Percentiles rank a stretch among this genome's conserved stretches.
Evolutionary conservation across 2,888 invertebrate species (phyloP).

Genomic region (Eupithecia insigniata): DNA sequence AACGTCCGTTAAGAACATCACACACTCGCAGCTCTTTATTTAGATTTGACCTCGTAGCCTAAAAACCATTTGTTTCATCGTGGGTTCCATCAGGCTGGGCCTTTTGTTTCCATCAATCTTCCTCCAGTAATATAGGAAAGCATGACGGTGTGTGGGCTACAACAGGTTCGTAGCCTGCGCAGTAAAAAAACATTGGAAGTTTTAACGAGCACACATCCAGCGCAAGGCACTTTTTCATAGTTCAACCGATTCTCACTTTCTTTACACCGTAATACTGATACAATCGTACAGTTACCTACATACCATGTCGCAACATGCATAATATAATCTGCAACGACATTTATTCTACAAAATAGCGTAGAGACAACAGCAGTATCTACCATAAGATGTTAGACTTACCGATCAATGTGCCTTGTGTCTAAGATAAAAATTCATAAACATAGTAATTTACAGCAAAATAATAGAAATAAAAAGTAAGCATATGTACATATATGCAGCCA

Average conservation of each 20-base stretch:
- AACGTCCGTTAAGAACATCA: background rate
- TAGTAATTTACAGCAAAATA: background rate
- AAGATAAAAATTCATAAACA: background rate
- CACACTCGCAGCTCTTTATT: constrained; percentile 17
- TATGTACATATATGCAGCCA: too few species aligned
- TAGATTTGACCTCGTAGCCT: constrained; percentile 33
- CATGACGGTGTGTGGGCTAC: constrained; percentile 63
- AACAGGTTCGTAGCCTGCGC: constrained; percentile 68
- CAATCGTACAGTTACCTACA: constrained; percentile 60
- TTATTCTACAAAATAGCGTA: constrained; percentile 66
- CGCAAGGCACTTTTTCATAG: constrained; percentile 54
- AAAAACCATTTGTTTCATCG: constrained; percentile 34
- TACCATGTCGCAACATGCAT: constrained; percentile 61
- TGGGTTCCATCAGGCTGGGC: constrained; percentile 34
- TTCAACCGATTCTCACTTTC: constrained; percentile 71
- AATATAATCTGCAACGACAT: constrained; percentile 68
- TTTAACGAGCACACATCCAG: constrained; percentile 59
- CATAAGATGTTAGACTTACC: background rate
- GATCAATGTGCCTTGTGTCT: background rate
- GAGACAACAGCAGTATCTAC: constrained; percentile 46
- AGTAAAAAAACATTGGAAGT: constrained; percentile 64
- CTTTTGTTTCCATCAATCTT: constrained; percentile 45
- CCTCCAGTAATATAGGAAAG: constrained; percentile 33
- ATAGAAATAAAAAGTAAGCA: background rate
- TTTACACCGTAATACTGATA: constrained; percentile 68